Percentiles rank a stretch among this genome's conserved stretches.
phyloP scores from a whole-genome alignment of 2,797 vertebrate genomes.

The Numenius phaeopus region DNA sequence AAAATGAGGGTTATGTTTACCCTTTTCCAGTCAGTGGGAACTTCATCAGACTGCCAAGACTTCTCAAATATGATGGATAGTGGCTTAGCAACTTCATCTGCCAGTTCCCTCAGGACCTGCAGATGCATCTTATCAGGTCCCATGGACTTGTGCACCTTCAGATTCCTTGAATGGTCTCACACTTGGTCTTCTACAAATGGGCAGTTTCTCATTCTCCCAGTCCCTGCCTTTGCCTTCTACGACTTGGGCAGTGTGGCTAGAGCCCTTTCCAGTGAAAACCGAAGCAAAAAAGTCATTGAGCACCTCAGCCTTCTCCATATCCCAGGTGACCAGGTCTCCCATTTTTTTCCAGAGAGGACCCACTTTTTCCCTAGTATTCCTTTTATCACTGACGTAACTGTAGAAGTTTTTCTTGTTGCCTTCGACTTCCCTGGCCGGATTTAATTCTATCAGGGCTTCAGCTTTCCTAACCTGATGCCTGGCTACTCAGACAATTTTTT shows the following conservation, averaged over 20 bases:
- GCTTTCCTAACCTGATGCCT: not conserved
- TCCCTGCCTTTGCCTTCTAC: not conserved
- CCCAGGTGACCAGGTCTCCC: too few relatives aligned
- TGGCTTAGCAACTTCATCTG: not conserved
- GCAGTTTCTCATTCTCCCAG: not conserved
- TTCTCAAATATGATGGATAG: not conserved
- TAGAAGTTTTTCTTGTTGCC: not conserved
- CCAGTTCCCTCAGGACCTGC: not conserved
- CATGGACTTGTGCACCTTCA: not conserved
- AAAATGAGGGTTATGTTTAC: too few relatives aligned
- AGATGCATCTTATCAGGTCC: not conserved
- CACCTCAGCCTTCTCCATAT: too few relatives aligned
- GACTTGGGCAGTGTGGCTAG: not conserved
- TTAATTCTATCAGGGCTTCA: not conserved
- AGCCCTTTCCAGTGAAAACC: not conserved
- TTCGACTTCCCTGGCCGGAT: not conserved
- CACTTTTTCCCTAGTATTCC: not conserved
- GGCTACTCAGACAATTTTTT: not conserved
- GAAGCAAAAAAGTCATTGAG: not conserved
- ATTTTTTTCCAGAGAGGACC: not conserved
- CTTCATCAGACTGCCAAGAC: not conserved
- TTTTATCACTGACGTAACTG: not conserved
- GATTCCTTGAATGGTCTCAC: not conserved
- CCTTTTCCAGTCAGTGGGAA: too few relatives aligned
- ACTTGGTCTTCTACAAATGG: not conserved